Conservation (phyloP, 35 echinoderm and acorn worm species). For the Hemicentrotus pulcherrimus region DNA sequence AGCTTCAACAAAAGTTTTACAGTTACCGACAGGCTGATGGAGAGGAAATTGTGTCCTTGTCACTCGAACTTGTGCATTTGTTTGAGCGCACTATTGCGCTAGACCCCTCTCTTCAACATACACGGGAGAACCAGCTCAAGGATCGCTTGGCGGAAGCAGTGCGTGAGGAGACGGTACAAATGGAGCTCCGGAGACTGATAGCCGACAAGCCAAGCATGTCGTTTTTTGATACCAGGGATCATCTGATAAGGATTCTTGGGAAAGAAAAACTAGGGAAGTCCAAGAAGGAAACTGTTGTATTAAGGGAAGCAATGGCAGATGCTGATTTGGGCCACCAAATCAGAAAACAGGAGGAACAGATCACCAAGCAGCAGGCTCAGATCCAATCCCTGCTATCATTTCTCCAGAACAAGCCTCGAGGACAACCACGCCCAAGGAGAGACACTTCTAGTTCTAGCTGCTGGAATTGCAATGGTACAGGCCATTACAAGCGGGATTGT, state of each 20-base stretch:
- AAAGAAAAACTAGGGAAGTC: neutral
- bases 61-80: neutral
- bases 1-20: constrained; percentile 55
- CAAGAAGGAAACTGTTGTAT: neutral
- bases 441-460: neutral
- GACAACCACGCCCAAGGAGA: neutral
- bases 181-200: constrained; percentile 22
- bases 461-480: no score
- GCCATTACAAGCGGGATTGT: constrained; percentile 12
- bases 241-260: no score
- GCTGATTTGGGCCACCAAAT: no score
- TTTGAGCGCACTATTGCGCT: neutral
- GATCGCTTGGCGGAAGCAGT: constrained; percentile 34
- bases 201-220: neutral
- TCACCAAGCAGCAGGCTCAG: constrained; percentile 37
- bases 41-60: constrained; percentile 25
- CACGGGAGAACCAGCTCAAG: constrained; percentile 3
- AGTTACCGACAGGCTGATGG: neutral
- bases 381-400: constrained; percentile 26
- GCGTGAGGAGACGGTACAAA: neutral
- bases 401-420: neutral
- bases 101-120: constrained; percentile 16
- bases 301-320: neutral
- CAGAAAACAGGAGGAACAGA: neutral
- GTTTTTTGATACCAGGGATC: neutral